Conservation (phyloP, 2,113 vertebrate species). For the Paramormyrops kingsleyae region DNA sequence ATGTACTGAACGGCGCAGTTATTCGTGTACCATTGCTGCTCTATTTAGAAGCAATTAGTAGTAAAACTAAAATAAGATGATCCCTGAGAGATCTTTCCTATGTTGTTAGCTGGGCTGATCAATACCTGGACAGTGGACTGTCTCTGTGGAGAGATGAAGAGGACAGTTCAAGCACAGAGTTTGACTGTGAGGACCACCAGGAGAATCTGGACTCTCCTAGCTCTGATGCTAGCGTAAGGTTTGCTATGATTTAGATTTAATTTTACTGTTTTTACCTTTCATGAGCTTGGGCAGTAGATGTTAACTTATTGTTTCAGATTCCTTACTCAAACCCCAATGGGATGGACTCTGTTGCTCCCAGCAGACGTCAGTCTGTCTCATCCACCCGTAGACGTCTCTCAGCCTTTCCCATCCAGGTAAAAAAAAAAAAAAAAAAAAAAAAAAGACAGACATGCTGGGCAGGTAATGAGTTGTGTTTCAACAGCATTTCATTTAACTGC, state of each 20-base stretch:
- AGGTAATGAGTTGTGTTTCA: not conserved
- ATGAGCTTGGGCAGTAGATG: not conserved
- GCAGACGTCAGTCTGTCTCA: slow-evolving; percentile 31
- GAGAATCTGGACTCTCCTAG: slow-evolving; percentile 12
- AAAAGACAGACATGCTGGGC: not conserved
- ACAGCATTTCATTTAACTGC: not conserved
- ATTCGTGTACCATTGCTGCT: not conserved
- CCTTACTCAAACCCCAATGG: slow-evolving; percentile 6
- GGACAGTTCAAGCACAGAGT: not conserved
- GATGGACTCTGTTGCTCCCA: slow-evolving; percentile 16
- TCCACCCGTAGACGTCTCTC: slow-evolving; percentile 33
- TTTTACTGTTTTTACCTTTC: not conserved
- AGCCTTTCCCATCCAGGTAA: slow-evolving; percentile 23
- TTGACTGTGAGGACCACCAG: slow-evolving; percentile 24
- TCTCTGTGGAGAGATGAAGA: slow-evolving; percentile 10
- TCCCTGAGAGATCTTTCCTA: slow-evolving; percentile 4
- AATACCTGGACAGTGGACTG: slow-evolving; percentile 33
- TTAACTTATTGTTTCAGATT: slow-evolving; percentile 5
- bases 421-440: not conserved
- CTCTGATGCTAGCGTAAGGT: slow-evolving; percentile 31
- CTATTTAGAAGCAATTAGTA: not conserved
- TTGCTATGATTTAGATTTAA: not conserved
- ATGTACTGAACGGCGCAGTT: not conserved
- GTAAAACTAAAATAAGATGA: not conserved
- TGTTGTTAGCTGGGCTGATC: slow-evolving; percentile 34